Evolutionary conservation across 1,140 invertebrate genomes (phyloP).

Genomic region (Leptopilina clavipes): DNA sequence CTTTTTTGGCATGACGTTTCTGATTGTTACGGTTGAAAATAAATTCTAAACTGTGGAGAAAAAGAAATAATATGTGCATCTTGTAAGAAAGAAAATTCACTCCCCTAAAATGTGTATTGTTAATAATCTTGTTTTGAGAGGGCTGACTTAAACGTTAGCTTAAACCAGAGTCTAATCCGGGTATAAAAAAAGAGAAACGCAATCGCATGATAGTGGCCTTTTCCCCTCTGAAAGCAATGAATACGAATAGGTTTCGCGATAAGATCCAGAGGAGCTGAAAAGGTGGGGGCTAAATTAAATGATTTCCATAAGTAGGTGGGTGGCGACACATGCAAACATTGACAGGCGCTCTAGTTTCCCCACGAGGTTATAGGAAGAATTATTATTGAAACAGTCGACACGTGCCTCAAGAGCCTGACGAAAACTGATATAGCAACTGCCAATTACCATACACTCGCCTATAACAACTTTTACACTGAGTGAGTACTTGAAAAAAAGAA

Average conservation of each 20-base stretch:
- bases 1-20: no score
- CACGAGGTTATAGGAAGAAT: conserved; percentile 68
- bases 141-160: neutral
- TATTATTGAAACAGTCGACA: conserved; percentile 74
- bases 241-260: conserved; percentile 76
- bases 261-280: conserved; percentile 66
- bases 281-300: conserved; percentile 74
- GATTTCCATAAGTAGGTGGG: conserved; percentile 77
- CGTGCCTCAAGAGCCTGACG: conserved; percentile 70
- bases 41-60: no score
- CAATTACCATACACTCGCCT: conserved; percentile 63
- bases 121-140: conserved; percentile 14
- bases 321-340: conserved; percentile 76
- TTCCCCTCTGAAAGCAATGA: conserved; percentile 71
- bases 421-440: conserved; percentile 72
- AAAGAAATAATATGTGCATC: neutral
- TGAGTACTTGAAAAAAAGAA: no score
- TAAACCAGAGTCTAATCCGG: conserved; percentile 8
- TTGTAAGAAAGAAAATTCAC: neutral
- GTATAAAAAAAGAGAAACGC: conserved; percentile 53
- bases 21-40: no score
- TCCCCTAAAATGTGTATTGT: neutral
- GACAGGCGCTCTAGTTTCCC: conserved; percentile 68
- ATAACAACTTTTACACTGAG: neutral
- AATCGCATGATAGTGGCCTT: conserved; percentile 66